Conservation (phyloP, 2,888 invertebrate species). For the Melanophora roralis region DNA sequence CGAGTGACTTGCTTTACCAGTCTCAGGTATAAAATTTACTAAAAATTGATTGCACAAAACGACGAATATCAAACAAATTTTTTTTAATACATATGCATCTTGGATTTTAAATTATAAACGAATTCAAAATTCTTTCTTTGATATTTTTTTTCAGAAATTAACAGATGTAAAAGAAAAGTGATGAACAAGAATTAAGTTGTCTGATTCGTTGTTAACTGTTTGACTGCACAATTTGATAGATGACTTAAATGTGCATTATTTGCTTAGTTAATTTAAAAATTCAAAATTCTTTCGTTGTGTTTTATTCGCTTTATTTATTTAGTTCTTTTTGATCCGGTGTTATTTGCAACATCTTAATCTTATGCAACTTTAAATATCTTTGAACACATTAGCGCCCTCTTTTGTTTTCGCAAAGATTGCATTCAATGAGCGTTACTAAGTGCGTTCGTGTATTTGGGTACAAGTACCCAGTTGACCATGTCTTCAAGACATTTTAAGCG, state of each 20-base stretch:
- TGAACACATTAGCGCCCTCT: constrained; percentile 42
- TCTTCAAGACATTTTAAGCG: too few relatives aligned
- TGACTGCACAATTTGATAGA: constrained; percentile 57
- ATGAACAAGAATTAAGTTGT: constrained; percentile 8
- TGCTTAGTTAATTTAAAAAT: constrained; percentile 45
- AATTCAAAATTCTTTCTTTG: not conserved
- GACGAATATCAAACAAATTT: not conserved
- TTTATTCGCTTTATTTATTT: not conserved
- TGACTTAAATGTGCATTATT: constrained; percentile 52
- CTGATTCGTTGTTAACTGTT: constrained; percentile 21
- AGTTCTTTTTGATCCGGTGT: not conserved
- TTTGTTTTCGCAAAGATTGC: not conserved
- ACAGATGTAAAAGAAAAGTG: constrained; percentile 7
- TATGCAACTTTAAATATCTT: constrained; percentile 53
- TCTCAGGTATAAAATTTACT: too few relatives aligned
- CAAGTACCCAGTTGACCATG: constrained; percentile 3
- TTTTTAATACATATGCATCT: not conserved
- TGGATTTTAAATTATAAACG: constrained; percentile 2
- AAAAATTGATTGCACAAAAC: not conserved
- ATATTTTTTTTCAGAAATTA: constrained; percentile 32
- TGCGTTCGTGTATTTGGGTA: not conserved
- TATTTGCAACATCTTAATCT: constrained; percentile 58
- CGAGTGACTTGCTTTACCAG: too few relatives aligned
- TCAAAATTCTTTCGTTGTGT: constrained; percentile 14
- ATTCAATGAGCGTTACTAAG: not conserved